phyloP scores from a whole-genome alignment of 2,888 invertebrate genomes.

The Xestia ashworthii region DNA sequence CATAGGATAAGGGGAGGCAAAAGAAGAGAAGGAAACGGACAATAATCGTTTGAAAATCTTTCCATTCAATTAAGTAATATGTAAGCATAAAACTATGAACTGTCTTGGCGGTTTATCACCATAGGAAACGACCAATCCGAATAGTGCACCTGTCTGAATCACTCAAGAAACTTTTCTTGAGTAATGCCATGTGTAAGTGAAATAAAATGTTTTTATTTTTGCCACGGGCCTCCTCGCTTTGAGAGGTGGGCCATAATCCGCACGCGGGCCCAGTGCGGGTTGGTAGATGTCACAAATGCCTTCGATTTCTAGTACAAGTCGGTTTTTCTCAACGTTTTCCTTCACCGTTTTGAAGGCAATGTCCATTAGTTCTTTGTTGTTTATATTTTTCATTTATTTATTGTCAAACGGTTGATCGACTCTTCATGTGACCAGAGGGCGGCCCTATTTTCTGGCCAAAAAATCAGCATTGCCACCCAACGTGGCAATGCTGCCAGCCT shows the following conservation, averaged over 20 bases:
- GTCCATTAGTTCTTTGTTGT: background rate
- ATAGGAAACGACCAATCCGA: background rate
- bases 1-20: too few species aligned
- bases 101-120: too few species aligned
- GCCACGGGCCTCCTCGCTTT: background rate
- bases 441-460: too few species aligned
- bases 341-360: background rate
- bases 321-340: background rate
- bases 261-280: background rate
- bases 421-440: too few species aligned
- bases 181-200: background rate
- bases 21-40: background rate
- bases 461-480: too few species aligned
- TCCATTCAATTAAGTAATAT: too few species aligned
- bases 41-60: too few species aligned
- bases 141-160: background rate
- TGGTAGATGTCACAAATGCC: background rate
- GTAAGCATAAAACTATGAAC: too few species aligned
- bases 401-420: background rate
- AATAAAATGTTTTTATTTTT: background rate
- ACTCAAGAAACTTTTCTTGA: too few species aligned
- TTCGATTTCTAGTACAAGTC: background rate
- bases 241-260: background rate
- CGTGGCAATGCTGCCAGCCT: too few species aligned
- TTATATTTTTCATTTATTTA: background rate